Base-by-base conservation (phyloP, 2,113 vertebrate species). In the Scophthalmus maximus region DNA sequence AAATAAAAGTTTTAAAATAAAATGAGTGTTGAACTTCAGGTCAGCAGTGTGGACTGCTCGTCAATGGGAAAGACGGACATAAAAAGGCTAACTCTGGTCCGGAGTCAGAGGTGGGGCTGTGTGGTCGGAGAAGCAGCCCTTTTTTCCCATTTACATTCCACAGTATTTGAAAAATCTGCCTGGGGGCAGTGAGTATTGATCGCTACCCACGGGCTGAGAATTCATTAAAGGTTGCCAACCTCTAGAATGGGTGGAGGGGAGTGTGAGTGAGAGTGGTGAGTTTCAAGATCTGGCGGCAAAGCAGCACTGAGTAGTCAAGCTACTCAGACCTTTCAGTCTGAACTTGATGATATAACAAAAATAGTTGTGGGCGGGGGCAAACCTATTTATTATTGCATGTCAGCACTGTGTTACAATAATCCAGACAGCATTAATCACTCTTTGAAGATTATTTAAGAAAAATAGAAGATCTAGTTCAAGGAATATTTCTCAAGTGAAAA, bases 131-230 rank as follows among this genome's bases (percentile, higher is more conserved):
- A 60, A 32, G 29, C 36, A 14, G 9, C 15, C 60, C 63, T 40
- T 55, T 55, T 49, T 73, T 53, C 34, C 22, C 42, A n/a, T 46
- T 78, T 69, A 53, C 52, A 34, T 71, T 64, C 9, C 38, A n/a
- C 56, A 26, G 40, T 60, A 30, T 80, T 51, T 50, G 63, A 68
- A 65, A 73, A 34, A 55, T 61, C 36, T 60, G 69, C 66, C 65
- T 4, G 36, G 36, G 52, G 61, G 27, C 50, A 59, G 29, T 20
- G 8, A 17, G 55, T 17, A 29, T 38, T 29, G 49, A 51, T 68
- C 29, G 30, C 73, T 72, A 64, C 58, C 68, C 65, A 66, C 61
- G 63, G 61, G 49, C 68, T 6, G 61, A 65, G 58, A 52, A 68
- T 68, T 64, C 60, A 61, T 79, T 68, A 56, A 68, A 64, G 57